These are phyloP conservation scores for Andrena dorsata DNA, from an alignment of 2,888 invertebrate species.

Conservation along the genomic window DNA sequence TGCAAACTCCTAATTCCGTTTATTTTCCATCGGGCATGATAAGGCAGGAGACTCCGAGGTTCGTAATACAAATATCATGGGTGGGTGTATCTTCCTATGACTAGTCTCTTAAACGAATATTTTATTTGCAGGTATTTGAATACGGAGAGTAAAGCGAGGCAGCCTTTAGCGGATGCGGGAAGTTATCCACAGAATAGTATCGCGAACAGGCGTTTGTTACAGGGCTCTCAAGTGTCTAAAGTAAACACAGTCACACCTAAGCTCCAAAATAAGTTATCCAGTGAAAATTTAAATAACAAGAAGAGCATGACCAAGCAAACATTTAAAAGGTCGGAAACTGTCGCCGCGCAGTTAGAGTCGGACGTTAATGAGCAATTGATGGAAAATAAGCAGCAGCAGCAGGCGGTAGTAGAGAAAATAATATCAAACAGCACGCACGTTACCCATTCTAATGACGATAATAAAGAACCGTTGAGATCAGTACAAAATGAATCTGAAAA, in stretches of 20 bases:
- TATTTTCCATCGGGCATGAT: slow-evolving; percentile 55
- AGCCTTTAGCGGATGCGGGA: slow-evolving; percentile 78
- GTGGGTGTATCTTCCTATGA: not conserved
- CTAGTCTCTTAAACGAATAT: slow-evolving; percentile 12
- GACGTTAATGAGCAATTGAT: slow-evolving; percentile 60
- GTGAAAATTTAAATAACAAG: slow-evolving; percentile 19
- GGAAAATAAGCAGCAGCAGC: slow-evolving; percentile 64
- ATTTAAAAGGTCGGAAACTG: slow-evolving; percentile 27
- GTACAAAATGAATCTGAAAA: slow-evolving; percentile 19
- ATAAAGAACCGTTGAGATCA: slow-evolving; percentile 16
- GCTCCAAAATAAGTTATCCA: slow-evolving; percentile 10
- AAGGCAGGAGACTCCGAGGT: slow-evolving; percentile 72
- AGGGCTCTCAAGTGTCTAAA: slow-evolving; percentile 61
- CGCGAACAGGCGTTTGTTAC: slow-evolving; percentile 37
- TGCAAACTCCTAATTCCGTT: slow-evolving; percentile 68
- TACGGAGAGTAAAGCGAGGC: slow-evolving; percentile 69
- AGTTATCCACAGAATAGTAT: slow-evolving; percentile 28
- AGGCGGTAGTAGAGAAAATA: slow-evolving; percentile 11
- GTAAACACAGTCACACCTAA: slow-evolving; percentile 57
- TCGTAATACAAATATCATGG: slow-evolving; percentile 8
- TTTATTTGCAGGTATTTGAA: slow-evolving; percentile 67
- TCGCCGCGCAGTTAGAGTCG: not conserved
- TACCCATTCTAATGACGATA: slow-evolving; percentile 15
- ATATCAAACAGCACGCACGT: slow-evolving; percentile 18
- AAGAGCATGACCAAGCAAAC: slow-evolving; percentile 8